These are phyloP conservation scores for Onychostoma macrolepis DNA, from an alignment of 2,113 vertebrate species.

Conservation along the genomic window DNA sequence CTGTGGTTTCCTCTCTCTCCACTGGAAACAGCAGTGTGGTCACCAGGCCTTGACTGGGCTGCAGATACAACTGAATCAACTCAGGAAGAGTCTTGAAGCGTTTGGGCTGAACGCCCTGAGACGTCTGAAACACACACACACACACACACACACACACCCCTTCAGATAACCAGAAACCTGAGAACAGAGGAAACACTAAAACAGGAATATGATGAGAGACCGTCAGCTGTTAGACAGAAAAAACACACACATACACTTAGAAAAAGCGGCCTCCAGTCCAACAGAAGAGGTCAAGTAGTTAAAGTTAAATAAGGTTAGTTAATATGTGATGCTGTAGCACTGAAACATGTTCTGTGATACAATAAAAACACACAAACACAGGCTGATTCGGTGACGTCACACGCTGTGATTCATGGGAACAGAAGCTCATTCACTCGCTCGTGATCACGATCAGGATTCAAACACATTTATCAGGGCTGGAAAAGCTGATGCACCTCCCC, in stretches of 20 bases:
- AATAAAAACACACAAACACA: not conserved
- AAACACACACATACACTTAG: not conserved
- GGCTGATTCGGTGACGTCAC: not conserved
- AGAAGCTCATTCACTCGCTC: not conserved
- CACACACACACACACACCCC: slow-evolving; percentile 33
- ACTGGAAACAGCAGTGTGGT: slow-evolving; percentile 88
- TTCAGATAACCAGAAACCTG: not conserved
- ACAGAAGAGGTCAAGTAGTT: no score
- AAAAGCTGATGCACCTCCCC: no score
- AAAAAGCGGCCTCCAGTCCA: not conserved
- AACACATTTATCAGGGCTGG: not conserved
- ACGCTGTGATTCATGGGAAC: not conserved
- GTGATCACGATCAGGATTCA: not conserved
- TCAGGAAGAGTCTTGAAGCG: slow-evolving; percentile 91
- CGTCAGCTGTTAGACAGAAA: not conserved
- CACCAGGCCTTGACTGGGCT: slow-evolving; percentile 95
- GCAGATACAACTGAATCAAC: slow-evolving; percentile 88
- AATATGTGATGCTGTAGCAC: no score
- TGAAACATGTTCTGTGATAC: no score
- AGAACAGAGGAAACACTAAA: not conserved
- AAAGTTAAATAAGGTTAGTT: no score
- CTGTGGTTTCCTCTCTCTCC: slow-evolving; percentile 85
- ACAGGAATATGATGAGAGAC: not conserved
- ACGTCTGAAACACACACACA: slow-evolving; percentile 79
- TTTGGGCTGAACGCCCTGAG: slow-evolving; percentile 92